These are phyloP conservation scores for Drosophila gunungcola DNA, from an alignment of 1,140 invertebrate genomes.

Conservation along the genomic window DNA sequence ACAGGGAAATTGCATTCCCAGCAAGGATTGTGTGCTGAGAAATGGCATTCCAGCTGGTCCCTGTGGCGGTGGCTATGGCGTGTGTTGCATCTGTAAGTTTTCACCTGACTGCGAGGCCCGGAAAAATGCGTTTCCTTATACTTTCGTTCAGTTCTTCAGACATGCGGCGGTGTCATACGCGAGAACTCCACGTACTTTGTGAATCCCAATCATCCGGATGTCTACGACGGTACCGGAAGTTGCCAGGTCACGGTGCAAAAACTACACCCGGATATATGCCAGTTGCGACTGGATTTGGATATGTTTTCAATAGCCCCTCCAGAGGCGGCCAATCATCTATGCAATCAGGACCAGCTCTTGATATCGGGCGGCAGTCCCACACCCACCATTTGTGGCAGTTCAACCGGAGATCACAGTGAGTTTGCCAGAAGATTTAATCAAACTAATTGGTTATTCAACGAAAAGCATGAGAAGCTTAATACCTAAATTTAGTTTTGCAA, in stretches of 20 bases:
- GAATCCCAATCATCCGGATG: conserved; percentile 90
- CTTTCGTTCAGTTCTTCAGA: conserved; percentile 87
- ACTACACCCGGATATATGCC: conserved; percentile 90
- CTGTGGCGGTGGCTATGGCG: conserved; percentile 88
- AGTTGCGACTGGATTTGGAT: conserved; percentile 93
- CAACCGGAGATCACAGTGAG: conserved; percentile 94
- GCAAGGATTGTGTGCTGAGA: conserved; percentile 88
- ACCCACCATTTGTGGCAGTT: conserved; percentile 92
- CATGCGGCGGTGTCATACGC: conserved; percentile 90
- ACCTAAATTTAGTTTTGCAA: too few species aligned
- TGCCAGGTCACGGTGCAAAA: conserved; percentile 93
- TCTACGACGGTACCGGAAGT: conserved; percentile 91
- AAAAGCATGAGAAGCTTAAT: too few species aligned
- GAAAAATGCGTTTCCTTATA: background rate
- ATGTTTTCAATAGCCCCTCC: conserved; percentile 90
- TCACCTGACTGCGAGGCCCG: background rate
- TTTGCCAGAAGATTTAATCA: conserved; percentile 20
- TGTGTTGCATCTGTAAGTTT: conserved; percentile 83
- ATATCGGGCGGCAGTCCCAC: conserved; percentile 92
- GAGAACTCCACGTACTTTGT: conserved; percentile 95
- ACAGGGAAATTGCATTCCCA: conserved; percentile 90
- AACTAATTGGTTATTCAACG: conserved; percentile 1
- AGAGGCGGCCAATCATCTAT: conserved; percentile 90
- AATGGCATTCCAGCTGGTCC: conserved; percentile 90
- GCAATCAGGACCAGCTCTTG: conserved; percentile 93